Base-by-base conservation (phyloP, 2,797 vertebrate genomes). In the Pangasius macronema region DNA sequence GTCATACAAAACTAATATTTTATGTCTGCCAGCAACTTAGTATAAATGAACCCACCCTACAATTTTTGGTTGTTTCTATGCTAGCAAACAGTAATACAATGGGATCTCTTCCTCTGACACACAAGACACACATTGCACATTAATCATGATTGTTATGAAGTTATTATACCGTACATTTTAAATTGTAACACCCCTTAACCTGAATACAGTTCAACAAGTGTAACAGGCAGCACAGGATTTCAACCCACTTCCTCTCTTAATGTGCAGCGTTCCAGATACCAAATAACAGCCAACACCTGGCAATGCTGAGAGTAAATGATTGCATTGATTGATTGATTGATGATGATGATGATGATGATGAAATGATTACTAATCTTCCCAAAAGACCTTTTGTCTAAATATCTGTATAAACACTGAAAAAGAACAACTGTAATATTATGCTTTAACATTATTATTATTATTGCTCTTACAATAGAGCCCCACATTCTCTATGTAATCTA, bases 181-280 rank as follows among this genome's bases (percentile, higher is more conserved):
- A 49, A 81, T 14, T 3, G 3, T 20, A 30, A 77, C 49, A 9
- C 49, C 27, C 14, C n/a, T 20, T 30, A 53, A n/a, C 49, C n/a
- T 4, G 27, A 73, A 75, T 24, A 46, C 42, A 27, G 68, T 11
- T 72, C 68, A 9, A 42, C 3, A 77, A 55, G n/a, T 9, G 2
- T 33, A 55, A 79, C 36, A 55, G 8, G n/a, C 30, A 55, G 8
- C 51, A 55, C n/a, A 55, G 49, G n/a, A 33, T 61, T 86, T n/a
- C 18, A 49, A 42, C 73, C 67, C 76, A 81, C 76, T 59, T 81
- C 77, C 63, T 70, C 5, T 81, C 46, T 79, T n/a, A 65, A 24
- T 1, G 42, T 53, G 73, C 30, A 53, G 24, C 4, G 0, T 49
- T n/a, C 33, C 13, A 79, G 59, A 57, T 36, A 13, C 76, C 20